phyloP scores from a whole-genome alignment of 1,140 invertebrate species.

The Papilio xuthus region DNA sequence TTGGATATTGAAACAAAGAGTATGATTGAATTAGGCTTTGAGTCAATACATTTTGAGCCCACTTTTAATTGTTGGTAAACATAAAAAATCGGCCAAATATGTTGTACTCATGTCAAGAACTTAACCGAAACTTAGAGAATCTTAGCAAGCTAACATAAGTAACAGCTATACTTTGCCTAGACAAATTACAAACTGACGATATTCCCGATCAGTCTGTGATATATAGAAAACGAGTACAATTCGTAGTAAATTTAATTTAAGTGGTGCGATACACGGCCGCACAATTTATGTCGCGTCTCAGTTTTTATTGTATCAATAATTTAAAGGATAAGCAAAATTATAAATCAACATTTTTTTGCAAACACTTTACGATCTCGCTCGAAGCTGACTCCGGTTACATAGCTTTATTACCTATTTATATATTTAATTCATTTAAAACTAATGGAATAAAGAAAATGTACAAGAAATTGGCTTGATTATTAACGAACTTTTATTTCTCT shows the following conservation, averaged over 20 bases:
- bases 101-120: too few species aligned
- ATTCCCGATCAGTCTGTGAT: not conserved
- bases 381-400: not conserved
- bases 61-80: too few species aligned
- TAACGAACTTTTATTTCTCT: too few species aligned
- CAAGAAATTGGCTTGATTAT: not conserved
- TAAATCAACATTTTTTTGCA: slow-evolving; percentile 15
- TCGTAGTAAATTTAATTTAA: not conserved
- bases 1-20: not conserved
- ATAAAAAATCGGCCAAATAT: too few species aligned
- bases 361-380: slow-evolving; percentile 14
- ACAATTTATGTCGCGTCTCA: slow-evolving; percentile 1
- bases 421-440: not conserved
- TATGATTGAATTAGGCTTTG: too few species aligned
- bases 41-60: too few species aligned
- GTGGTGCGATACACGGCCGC: not conserved
- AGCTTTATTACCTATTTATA: not conserved
- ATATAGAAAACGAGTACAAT: not conserved
- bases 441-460: not conserved
- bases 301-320: slow-evolving; percentile 17
- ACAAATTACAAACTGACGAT: too few species aligned
- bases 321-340: slow-evolving; percentile 10
- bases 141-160: not conserved
- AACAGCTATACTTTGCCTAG: not conserved
- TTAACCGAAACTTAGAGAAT: not conserved